Conservation (phyloP, 1,140 invertebrate species). For the Drosophila punjabiensis region DNA sequence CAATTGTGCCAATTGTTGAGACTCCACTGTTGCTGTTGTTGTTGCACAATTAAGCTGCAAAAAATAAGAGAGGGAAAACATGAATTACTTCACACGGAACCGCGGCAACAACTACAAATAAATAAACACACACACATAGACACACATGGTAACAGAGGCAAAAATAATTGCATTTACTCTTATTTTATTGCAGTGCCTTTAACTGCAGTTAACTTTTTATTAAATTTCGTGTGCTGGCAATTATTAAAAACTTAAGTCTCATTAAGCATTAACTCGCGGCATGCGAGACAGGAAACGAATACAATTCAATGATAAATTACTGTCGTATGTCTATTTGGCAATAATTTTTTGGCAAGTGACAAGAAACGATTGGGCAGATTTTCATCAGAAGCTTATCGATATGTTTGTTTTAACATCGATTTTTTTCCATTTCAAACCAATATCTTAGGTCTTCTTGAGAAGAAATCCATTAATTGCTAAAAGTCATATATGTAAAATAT, state of each 20-base stretch:
- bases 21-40: slow-evolving; percentile 58
- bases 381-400: background rate
- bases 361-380: background rate
- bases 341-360: background rate
- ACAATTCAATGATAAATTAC: slow-evolving; percentile 9
- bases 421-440: background rate
- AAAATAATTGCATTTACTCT: slow-evolving; percentile 34
- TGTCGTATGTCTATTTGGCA: background rate
- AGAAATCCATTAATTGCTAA: no score
- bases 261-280: slow-evolving; percentile 24
- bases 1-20: slow-evolving; percentile 78
- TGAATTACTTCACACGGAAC: slow-evolving; percentile 46
- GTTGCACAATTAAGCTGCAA: slow-evolving; percentile 79
- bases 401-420: background rate
- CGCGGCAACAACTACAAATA: slow-evolving; percentile 15
- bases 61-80: slow-evolving; percentile 12
- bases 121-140: slow-evolving; percentile 1
- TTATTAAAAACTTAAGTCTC: slow-evolving; percentile 33
- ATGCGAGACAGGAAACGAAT: slow-evolving; percentile 22
- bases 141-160: slow-evolving; percentile 4
- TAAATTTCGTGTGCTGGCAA: slow-evolving; percentile 23
- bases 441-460: background rate
- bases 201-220: slow-evolving; percentile 27
- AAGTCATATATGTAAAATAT: no score
- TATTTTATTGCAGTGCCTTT: slow-evolving; percentile 12